A percentile compares a stretch with the other conserved stretches of the same genome.
These are phyloP conservation scores for Tadarida brasiliensis DNA, from an alignment of 2,797 vertebrate genomes.

Conservation along the genomic window DNA sequence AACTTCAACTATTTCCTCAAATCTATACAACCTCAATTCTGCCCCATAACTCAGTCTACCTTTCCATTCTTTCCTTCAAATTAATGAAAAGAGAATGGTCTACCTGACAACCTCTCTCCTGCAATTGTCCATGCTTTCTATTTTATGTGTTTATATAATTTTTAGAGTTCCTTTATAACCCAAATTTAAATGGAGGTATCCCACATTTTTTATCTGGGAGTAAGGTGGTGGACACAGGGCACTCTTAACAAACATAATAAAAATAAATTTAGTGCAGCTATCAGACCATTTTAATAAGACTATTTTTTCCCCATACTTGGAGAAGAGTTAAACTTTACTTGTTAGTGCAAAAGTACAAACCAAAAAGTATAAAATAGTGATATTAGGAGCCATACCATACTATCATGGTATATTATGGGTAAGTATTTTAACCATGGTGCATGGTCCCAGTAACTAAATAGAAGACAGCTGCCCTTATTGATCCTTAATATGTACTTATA, in stretches of 20 bases:
- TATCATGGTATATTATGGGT: neutral
- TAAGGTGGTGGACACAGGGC: neutral
- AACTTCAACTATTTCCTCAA: neutral
- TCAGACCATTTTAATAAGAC: neutral
- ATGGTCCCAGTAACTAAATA: neutral
- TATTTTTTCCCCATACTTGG: neutral
- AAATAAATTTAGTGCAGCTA: constrained; percentile 15
- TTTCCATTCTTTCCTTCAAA: neutral
- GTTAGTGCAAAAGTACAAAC: neutral
- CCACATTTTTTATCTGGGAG: neutral
- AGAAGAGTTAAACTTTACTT: neutral
- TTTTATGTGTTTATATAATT: neutral
- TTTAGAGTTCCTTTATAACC: neutral
- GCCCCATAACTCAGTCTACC: neutral
- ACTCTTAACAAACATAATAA: constrained; percentile 2
- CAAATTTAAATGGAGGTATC: neutral
- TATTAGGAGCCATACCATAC: neutral
- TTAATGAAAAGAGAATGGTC: neutral
- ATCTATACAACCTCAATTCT: neutral
- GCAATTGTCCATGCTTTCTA: neutral
- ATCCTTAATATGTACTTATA: neutral
- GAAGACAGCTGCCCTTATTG: neutral
- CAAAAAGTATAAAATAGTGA: neutral
- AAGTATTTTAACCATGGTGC: neutral
- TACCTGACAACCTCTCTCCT: neutral